Conservation (phyloP, 2,797 vertebrate species). For the Artibeus lituratus region DNA sequence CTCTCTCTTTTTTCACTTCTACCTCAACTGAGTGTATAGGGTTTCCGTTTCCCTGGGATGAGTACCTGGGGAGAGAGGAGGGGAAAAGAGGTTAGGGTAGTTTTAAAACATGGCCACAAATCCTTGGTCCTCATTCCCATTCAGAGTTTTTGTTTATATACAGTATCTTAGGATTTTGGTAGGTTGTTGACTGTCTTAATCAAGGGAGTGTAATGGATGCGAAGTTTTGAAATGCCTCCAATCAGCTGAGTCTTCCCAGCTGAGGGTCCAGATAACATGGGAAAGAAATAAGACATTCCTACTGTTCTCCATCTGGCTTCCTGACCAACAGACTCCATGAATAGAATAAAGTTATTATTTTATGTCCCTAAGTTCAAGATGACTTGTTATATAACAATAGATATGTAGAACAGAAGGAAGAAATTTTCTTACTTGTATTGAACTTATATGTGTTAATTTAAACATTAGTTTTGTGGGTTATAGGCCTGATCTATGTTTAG, state of each 20-base stretch:
- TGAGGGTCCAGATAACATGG: background rate
- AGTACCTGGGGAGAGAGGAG: background rate
- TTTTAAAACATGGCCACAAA: background rate
- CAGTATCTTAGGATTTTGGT: background rate
- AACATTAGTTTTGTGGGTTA: background rate
- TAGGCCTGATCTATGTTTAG: background rate
- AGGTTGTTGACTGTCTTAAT: background rate
- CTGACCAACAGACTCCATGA: background rate
- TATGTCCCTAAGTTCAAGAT: background rate
- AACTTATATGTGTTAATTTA: background rate
- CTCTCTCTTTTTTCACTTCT: background rate
- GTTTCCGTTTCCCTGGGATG: background rate
- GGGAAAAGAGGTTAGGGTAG: background rate
- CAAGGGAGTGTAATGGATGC: background rate
- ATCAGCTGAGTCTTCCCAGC: background rate
- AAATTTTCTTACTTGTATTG: background rate
- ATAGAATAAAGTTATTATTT: background rate
- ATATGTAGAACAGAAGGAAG: background rate
- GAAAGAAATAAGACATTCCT: background rate
- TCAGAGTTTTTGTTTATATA: background rate
- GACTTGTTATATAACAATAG: background rate
- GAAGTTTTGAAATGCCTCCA: background rate
- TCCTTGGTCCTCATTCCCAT: background rate
- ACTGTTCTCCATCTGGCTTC: background rate
- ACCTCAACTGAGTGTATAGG: background rate